Conservation (phyloP, 1,140 invertebrate species). For the Zaprionus inermis region DNA sequence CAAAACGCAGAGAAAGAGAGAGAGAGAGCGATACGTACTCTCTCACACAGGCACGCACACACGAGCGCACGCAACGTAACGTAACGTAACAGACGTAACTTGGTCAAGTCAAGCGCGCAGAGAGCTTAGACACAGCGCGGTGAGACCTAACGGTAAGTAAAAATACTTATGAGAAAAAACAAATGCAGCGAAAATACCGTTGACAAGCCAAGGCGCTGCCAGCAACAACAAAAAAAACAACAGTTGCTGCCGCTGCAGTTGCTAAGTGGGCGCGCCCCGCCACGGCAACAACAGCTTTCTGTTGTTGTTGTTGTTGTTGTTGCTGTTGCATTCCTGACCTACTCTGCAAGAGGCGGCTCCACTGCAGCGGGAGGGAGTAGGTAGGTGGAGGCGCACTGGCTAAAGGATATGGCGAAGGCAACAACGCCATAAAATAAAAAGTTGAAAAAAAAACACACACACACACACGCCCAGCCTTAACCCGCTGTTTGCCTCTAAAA, state of each 20-base stretch:
- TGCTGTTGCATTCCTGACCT: slow-evolving; percentile 76
- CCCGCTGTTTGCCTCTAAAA: slow-evolving; percentile 63
- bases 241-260: slow-evolving; percentile 12
- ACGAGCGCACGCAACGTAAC: neutral
- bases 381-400: slow-evolving; percentile 37
- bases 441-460: slow-evolving; percentile 4
- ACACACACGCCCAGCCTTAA: neutral
- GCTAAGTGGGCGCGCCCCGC: slow-evolving; percentile 1
- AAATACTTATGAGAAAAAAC: slow-evolving; percentile 52
- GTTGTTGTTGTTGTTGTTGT: slow-evolving; percentile 44
- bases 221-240: slow-evolving; percentile 39
- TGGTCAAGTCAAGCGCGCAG: slow-evolving; percentile 55
- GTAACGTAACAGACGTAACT: slow-evolving; percentile 31
- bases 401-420: slow-evolving; percentile 66
- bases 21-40: neutral
- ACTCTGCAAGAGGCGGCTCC: slow-evolving; percentile 53
- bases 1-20: neutral
- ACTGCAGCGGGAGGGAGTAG: neutral
- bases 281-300: neutral
- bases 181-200: slow-evolving; percentile 34
- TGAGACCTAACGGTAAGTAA: slow-evolving; percentile 72
- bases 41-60: neutral
- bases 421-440: slow-evolving; percentile 48
- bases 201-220: slow-evolving; percentile 39
- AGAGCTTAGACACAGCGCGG: slow-evolving; percentile 45